Evolutionary conservation across 2,113 vertebrate species (phyloP).

Genomic region (Cisticola juncidis): DNA sequence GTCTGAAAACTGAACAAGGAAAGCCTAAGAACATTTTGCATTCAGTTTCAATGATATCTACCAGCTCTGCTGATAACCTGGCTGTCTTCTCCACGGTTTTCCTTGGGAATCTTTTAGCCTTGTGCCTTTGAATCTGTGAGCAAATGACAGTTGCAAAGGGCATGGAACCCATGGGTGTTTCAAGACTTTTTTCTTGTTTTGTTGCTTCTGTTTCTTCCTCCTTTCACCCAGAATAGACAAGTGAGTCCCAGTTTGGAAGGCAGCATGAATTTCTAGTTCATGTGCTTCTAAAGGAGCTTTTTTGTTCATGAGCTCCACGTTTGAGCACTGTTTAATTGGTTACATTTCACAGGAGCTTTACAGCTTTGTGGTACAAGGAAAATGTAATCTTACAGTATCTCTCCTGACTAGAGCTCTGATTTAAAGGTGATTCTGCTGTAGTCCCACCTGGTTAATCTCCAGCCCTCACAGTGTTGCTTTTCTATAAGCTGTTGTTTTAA

Average conservation of each 20-base stretch:
- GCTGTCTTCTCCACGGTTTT: accelerated
- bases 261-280: neutral
- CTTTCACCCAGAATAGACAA: neutral
- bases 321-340: neutral
- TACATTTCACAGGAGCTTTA: neutral
- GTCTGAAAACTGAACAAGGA: neutral
- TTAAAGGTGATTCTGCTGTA: neutral
- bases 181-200: neutral
- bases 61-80: neutral
- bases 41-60: neutral
- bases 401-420: neutral
- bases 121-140: neutral
- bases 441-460: neutral
- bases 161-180: neutral
- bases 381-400: neutral
- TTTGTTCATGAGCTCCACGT: neutral
- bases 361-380: neutral
- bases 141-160: neutral
- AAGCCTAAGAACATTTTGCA: neutral
- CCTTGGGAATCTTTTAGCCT: neutral
- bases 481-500: neutral
- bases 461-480: neutral
- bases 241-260: neutral
- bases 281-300: neutral
- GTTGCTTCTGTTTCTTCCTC: neutral